Conservation (phyloP, 2,113 vertebrate species). For the Antechinus stuartii region DNA sequence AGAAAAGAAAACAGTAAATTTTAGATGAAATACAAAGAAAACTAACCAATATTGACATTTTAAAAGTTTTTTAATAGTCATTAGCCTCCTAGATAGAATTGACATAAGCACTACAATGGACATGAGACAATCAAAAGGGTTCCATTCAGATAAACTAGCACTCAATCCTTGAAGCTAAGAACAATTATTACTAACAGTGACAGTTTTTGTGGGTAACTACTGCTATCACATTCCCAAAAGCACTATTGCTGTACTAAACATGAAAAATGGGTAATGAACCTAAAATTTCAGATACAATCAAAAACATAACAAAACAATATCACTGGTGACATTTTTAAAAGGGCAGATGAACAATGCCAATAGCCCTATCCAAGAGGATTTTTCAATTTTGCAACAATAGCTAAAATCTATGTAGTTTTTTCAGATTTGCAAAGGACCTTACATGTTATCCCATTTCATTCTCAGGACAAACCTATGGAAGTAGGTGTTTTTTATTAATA, state of each 20-base stretch:
- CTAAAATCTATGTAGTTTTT: background rate
- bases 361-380: background rate
- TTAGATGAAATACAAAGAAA: slow-evolving; percentile 40
- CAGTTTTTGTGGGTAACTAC: background rate
- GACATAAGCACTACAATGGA: background rate
- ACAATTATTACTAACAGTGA: rapidly evolving
- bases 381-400: background rate
- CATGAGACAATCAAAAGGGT: background rate
- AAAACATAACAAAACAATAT: background rate
- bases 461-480: background rate
- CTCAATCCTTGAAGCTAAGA: background rate
- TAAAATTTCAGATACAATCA: background rate
- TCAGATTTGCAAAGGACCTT: background rate
- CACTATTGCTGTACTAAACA: background rate
- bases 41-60: background rate
- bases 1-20: background rate
- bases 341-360: background rate
- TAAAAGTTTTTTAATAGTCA: background rate
- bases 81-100: background rate
- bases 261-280: background rate
- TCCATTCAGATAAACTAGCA: background rate
- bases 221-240: too few relatives aligned
- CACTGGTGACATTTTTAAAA: rapidly evolving
- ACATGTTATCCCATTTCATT: background rate
- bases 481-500: background rate